Evolutionary conservation across 2,888 invertebrate species (phyloP), one percentile per base, ranked within the genome.

Genomic region (Eilema caniola): DNA sequence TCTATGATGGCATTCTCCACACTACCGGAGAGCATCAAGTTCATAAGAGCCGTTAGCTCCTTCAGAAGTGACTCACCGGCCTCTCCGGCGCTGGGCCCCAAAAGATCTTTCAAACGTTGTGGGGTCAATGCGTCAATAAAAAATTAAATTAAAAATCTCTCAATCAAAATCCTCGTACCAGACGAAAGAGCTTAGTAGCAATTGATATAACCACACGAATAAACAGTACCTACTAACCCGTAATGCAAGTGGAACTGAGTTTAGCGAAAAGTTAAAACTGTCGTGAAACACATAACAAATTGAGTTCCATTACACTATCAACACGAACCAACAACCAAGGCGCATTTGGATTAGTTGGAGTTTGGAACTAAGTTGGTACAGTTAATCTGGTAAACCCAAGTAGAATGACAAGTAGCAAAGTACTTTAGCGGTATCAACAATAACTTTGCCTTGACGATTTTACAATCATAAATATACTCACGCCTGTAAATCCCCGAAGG

Each of bases 401-500:
- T 53, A 53, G 53, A 53, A 53, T 53, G 53, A 53, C 53, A 53
- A 53, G 53, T 53, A n/a, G 53, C 53, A n/a, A 53, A 53, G 53
- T 53, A 53, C 53, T 53, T 37, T 41, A 41, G 41, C 16, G 41
- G 41, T 41, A 16, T 16, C 16, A 16, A 41, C 41, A 41, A n/a
- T n/a, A 53, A 53, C n/a, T 53, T n/a, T 53, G 53, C n/a, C 10
- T 53, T 53, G n/a, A n/a, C 10, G 53, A 1, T 53, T 1, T 53
- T 53, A 8, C 53, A 10, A 10, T 53, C n/a, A 7, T 53, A 53
- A 11, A 37, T 37, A 37, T 8, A 1, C 33, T 33, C 33, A 33
- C 8, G 33, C 3, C 28, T 28, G 28, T 28, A 28, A 28, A 28
- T 28, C 28, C 28, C 28, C 28, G 28, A 28, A 28, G 28, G 28